Percentiles rank a stretch among this genome's conserved stretches.
These are phyloP conservation scores for Dryadula phaetusa DNA, from an alignment of 2,888 invertebrate species.

Conservation along the genomic window DNA sequence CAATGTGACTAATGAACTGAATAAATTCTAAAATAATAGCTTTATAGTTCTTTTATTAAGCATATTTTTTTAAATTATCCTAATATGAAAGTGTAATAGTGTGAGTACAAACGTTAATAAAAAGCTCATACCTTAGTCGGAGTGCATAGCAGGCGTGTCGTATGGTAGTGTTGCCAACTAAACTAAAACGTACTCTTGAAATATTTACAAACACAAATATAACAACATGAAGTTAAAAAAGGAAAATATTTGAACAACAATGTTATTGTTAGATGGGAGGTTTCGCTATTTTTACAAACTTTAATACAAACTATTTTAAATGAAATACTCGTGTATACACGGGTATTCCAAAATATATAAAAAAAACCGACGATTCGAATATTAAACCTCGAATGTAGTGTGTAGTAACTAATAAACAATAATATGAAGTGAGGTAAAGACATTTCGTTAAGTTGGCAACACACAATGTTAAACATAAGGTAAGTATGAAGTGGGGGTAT, in stretches of 20 bases:
- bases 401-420: too few species aligned
- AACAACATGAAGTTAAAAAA: background rate
- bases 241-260: too few species aligned
- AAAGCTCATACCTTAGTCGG: constrained; percentile 7
- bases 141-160: constrained; percentile 28
- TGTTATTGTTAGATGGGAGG: too few species aligned
- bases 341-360: too few species aligned
- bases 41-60: background rate
- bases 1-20: constrained; percentile 32
- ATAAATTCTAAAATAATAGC: background rate
- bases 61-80: background rate
- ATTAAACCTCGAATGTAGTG: too few species aligned
- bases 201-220: too few species aligned
- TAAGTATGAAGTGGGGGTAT: constrained; percentile 40
- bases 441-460: background rate
- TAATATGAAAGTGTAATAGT: background rate
- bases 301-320: too few species aligned
- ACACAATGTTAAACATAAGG: background rate
- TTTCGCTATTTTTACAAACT: too few species aligned
- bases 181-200: background rate
- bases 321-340: too few species aligned
- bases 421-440: background rate
- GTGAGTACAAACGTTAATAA: background rate
- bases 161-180: constrained; percentile 5
- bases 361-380: too few species aligned